Evolutionary conservation across 1,140 invertebrate species (phyloP), one percentile per base, ranked within the genome.

Genomic region (Camponotus pennsylvanicus): DNA sequence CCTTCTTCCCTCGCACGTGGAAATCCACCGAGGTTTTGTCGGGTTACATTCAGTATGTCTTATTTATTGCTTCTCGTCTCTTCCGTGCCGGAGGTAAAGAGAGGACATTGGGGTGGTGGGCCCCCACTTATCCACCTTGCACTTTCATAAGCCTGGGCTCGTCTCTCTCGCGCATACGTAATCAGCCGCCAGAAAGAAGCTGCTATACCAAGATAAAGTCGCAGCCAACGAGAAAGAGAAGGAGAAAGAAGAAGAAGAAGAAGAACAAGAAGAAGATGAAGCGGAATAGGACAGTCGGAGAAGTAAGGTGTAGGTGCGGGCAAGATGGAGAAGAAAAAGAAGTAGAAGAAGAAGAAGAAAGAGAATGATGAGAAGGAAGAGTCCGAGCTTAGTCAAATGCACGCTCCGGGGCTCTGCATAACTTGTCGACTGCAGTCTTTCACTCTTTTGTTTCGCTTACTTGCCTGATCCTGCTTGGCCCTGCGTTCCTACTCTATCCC

Each of bases 341-440:
- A 32, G 45, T 27, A 52, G 45, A 55, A 59, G 37, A 21, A 42
- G n/a, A 59, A 84, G 55, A 78, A 69, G 76, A 55, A 85, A 52
- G 71, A 61, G 27, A 75, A 80, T 21, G 85, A 85, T 32, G 73
- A 86, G 78, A 59, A 85, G 13, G 57, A 79, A 76, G 63, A 34
- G 55, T 61, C 49, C 70, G 86, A 85, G 91, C 88, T 92, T 92
- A 92, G 91, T 92, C 91, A 92, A 92, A 92, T 92, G 91, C 91
- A 92, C 88, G 88, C 91, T 92, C 88, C 80, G 64, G 86, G 91
- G 91, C 89, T 91, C 89, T 91, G 91, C 91, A 92, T 92, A 92
- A 91, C 91, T 92, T 88, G 89, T 91, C 91, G 88, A 89, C 89
- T 86, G 85, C 91, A 89, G 89, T 90, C 85, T 87, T 86, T 86